These are phyloP conservation scores for Aspidapion aeneum DNA, from an alignment of 2,888 invertebrate genomes.

Conservation along the genomic window DNA sequence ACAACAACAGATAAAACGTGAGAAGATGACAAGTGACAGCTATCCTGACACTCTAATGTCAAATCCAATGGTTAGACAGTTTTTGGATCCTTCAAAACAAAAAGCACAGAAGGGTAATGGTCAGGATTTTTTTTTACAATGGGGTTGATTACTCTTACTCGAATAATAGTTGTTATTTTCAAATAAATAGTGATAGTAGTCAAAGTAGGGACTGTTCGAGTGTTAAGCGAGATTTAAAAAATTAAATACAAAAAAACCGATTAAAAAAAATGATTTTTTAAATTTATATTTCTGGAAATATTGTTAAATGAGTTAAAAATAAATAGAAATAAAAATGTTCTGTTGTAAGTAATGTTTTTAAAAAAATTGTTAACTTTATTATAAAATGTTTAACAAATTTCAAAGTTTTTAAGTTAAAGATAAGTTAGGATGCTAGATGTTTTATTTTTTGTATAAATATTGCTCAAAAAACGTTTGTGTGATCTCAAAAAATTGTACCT, in stretches of 20 bases:
- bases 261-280: conserved; percentile 12
- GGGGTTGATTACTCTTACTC: conserved; percentile 39
- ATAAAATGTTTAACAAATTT: no score
- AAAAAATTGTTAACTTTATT: no score
- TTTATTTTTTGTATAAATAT: no score
- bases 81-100: conserved; percentile 35
- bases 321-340: no score
- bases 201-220: conserved; percentile 30
- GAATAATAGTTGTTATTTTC: conserved; percentile 12
- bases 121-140: conserved; percentile 12
- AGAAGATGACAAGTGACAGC: conserved; percentile 27
- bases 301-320: no score
- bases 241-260: conserved; percentile 44
- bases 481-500: no score
- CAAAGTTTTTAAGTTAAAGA: no score
- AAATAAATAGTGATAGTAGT: neutral
- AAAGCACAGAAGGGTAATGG: conserved; percentile 33
- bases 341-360: no score
- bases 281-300: no score
- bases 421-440: no score
- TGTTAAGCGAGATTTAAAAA: conserved; percentile 46
- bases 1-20: conserved; percentile 44
- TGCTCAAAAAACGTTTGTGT: no score
- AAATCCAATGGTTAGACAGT: conserved; percentile 29
- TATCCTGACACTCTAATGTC: conserved; percentile 15